Percentiles rank a stretch among this genome's conserved stretches.
Evolutionary conservation across 30 jellyfish, hydroid and myxozoan genomes (phyloP).

Genomic region (Aurelia coerulea): DNA sequence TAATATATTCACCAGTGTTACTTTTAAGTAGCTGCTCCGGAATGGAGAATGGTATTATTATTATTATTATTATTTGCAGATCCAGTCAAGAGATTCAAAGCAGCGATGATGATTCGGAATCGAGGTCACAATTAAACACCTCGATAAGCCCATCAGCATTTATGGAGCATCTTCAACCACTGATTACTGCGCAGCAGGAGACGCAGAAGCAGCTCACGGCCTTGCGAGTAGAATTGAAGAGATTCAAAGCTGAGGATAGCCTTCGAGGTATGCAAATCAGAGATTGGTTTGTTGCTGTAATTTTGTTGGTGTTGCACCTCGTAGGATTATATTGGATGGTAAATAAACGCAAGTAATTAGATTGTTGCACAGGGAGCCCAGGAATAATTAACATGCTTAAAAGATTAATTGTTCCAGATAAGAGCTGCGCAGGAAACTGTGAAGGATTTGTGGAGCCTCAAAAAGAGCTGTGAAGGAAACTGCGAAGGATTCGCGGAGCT

Average conservation of each 20-base stretch:
- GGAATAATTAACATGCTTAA: background rate
- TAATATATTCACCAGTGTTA: too few species aligned
- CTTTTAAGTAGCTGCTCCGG: too few species aligned
- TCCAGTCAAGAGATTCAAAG: constrained; percentile 57
- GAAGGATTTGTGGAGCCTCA: too few species aligned
- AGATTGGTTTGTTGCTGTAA: constrained; percentile 56
- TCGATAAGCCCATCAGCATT: constrained; percentile 22
- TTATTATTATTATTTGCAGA: background rate
- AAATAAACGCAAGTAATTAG: background rate
- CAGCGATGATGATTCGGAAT: constrained; percentile 79
- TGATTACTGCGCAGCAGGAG: constrained; percentile 69
- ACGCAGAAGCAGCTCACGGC: constrained; percentile 64
- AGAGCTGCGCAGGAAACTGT: too few species aligned
- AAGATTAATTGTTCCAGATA: too few species aligned
- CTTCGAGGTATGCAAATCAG: constrained; percentile 30
- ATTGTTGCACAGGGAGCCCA: background rate
- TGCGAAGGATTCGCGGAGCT: too few species aligned
- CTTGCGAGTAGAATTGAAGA: constrained; percentile 71
- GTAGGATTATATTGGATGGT: constrained; percentile 47
- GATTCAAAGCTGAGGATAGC: constrained; percentile 38
- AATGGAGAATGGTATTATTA: too few species aligned
- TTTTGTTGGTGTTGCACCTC: constrained; percentile 33
- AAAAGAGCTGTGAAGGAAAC: too few species aligned
- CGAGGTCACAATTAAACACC: constrained; percentile 29
- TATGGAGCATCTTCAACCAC: constrained; percentile 56